phyloP scores from a whole-genome alignment of 2,113 vertebrate species.

The Xiphias gladius region DNA sequence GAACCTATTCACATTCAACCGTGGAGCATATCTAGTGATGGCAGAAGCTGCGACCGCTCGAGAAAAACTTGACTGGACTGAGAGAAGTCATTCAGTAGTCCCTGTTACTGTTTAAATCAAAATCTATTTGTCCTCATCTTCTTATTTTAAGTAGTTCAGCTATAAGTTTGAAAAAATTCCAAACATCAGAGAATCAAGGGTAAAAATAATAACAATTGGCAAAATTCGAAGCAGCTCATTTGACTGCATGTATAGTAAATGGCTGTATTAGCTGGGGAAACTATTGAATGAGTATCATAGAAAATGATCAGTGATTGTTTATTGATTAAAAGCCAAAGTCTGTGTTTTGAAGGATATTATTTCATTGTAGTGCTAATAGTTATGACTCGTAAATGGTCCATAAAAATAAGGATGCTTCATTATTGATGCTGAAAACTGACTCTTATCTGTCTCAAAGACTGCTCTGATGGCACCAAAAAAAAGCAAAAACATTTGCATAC shows the following conservation, averaged over 20 bases:
- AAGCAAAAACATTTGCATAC: neutral
- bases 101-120: too few relatives aligned
- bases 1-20: neutral
- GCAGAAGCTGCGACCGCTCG: too few relatives aligned
- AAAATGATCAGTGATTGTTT: neutral
- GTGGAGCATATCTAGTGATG: neutral
- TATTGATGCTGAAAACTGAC: conserved; percentile 23
- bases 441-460: conserved; percentile 1
- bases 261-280: neutral
- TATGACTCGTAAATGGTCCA: conserved; percentile 6
- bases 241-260: neutral
- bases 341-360: neutral
- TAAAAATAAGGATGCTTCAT: conserved; percentile 21
- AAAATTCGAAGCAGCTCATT: neutral
- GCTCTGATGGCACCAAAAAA: neutral
- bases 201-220: neutral
- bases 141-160: neutral
- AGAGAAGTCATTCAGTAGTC: neutral
- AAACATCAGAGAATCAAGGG: neutral
- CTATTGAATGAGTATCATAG: neutral
- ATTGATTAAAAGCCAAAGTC: neutral
- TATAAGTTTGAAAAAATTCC: neutral
- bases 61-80: neutral
- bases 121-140: neutral
- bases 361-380: conserved; percentile 19